Base-by-base conservation (phyloP, 2,797 vertebrate species). In the Eidolon dupreanum region DNA sequence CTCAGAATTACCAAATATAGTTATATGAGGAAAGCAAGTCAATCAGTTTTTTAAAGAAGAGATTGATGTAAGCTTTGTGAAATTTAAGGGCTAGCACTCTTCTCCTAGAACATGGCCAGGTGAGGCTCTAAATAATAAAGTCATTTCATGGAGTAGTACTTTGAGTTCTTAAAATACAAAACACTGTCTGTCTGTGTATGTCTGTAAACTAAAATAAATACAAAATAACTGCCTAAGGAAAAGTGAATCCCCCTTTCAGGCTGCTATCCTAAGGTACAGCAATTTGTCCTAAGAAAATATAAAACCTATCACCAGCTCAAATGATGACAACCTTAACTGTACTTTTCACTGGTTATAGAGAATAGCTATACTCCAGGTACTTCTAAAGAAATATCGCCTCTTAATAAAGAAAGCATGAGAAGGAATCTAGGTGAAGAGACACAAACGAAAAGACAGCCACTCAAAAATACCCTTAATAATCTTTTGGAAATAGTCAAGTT, bases 201-300 rank as follows among this genome's bases (percentile, higher is more conserved):
- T 78, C n/a, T 88, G 8, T 6, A 38, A 31, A 82, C 10, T 85
- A 19, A 91, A 71, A 43, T 68, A 74, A 63, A 28, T 57, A 85
- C 31, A 91, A 75, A 88, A 88, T 57, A 93, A 46, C 55, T 90
- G 88, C 24, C 36, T 71, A 94, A 84, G 49, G 41, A 88, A 95
- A 95, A 93, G 55, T 61, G 38, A 38, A 51, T 49, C 19, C 63
- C n/a, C 26, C 28, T 92, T 96, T 90, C 41, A 55, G n/a, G 9
- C 12, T 90, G n/a, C 33, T 53, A 86, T 65, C 53, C 41, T 61
- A 10, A 57, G 26, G 17, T 12, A 83, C 19, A 73, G 68, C 36
- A 88, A 59, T 82, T 26, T 90, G 16, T 75, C 22, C 71, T 66
- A 88, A 71, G 13, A 73, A 15, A 86, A 82, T 59, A 83, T 33